Evolutionary conservation across 2,113 vertebrate genomes (phyloP), one percentile per base, ranked within the genome.

Genomic region (Carassius gibelio): DNA sequence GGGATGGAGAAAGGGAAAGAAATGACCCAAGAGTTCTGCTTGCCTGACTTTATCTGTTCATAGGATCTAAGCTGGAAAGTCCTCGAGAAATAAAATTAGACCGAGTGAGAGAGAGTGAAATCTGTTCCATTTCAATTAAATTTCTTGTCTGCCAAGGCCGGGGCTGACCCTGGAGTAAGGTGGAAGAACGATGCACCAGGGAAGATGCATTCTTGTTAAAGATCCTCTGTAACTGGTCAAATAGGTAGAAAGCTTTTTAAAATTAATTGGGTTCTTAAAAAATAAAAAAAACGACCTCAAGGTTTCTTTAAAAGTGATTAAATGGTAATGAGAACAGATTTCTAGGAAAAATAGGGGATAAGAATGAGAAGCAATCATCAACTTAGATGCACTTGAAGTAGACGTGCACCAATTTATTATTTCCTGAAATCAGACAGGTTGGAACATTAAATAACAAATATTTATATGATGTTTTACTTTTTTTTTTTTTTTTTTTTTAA

Each of bases 121-220:
- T 84, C 85, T 81, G 61, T 72, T 42, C 66, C 81, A 57, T 88
- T 85, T 88, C 75, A 86, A 88, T 90, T 72, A 83, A 50, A 85
- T 89, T 88, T 78, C 69, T 10, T 76, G n/a, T 86, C 82, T 86
- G 84, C 81, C 84, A 68, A 82, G 79, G 78, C 78, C 15, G n/a
- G 72, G 71, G 42, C 85, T 62, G 26, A 30, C 74, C 4, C 57
- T 52, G 57, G 72, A 36, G 38, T 52, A 61, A 64, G 59, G 55
- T 59, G 19, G 0, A 68, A 76, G 48, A 34, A 26, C 10, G 21
- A 50, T 50, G 38, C 48, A 69, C 66, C 34, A 3, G 64, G 34
- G 30, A 59, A 17, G 15, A 38, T 5, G 23, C 45, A 17, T 76
- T 34, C 26, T 17, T 7, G 8, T 14, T 19, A 62, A 79, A 79